Evolutionary conservation across 2,797 vertebrate species (phyloP).

Genomic region (Xiphophorus birchmanni): DNA sequence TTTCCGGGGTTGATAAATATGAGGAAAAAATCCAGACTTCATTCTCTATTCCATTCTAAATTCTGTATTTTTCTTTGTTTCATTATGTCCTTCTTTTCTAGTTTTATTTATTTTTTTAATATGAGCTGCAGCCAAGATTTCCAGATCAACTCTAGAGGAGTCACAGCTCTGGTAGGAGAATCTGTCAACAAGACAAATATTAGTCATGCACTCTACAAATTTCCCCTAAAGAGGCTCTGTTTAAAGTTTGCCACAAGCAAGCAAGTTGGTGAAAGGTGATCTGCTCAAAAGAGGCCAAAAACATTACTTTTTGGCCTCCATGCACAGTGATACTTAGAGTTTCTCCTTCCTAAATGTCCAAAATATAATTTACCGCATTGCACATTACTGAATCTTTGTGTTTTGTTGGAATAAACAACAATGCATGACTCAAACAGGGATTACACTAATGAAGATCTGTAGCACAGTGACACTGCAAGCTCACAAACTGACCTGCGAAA

Average conservation of each 20-base stretch:
- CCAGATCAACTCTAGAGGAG: not conserved
- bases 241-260: not conserved
- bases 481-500: slow-evolving; percentile 7
- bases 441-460: slow-evolving; percentile 1
- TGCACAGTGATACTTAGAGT: not conserved
- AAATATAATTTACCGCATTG: not conserved
- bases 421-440: not conserved
- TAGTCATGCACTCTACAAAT: not conserved
- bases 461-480: not conserved
- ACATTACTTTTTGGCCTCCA: not conserved
- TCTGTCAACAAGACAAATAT: not conserved
- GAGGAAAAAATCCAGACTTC: too few species aligned
- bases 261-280: not conserved
- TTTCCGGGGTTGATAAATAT: too few species aligned
- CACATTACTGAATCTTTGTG: not conserved
- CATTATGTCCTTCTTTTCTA: not conserved
- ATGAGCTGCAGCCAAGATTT: not conserved
- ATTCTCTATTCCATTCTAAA: not conserved
- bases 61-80: not conserved
- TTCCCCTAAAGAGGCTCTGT: not conserved
- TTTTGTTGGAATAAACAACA: not conserved
- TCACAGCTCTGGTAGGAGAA: not conserved
- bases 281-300: not conserved
- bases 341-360: not conserved
- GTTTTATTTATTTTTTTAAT: not conserved